phyloP scores from a whole-genome alignment of 2,113 vertebrate species.

The Parotia lawesii region DNA sequence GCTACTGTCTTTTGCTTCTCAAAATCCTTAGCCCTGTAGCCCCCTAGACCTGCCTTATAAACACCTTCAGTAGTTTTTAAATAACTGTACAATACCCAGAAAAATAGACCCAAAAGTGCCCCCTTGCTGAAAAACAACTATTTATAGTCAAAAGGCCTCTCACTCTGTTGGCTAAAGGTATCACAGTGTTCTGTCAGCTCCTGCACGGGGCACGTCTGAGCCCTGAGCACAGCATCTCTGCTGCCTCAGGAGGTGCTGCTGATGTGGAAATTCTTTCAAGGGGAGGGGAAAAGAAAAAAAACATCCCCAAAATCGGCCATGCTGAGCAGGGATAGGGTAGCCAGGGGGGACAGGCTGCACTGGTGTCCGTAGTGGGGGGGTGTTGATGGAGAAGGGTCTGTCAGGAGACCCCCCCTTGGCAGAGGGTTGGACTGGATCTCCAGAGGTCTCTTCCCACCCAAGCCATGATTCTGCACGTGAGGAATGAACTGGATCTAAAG shows the following conservation, averaged over 20 bases:
- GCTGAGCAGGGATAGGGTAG: not conserved
- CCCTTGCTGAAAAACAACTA: slow-evolving; percentile 1
- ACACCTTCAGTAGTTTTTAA: not conserved
- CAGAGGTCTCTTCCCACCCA: not conserved
- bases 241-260: not conserved
- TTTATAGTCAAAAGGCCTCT: slow-evolving; percentile 40
- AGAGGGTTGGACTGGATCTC: not conserved
- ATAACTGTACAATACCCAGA: not conserved
- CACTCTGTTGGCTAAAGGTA: not conserved
- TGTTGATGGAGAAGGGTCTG: not conserved
- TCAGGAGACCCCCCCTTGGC: not conserved
- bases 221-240: not conserved
- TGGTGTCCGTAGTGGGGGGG: accelerated
- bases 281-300: not conserved
- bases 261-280: not conserved
- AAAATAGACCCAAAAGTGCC: slow-evolving; percentile 12
- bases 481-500: accelerated
- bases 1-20: not conserved
- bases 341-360: not conserved
- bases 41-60: not conserved
- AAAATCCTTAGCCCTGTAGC: not conserved
- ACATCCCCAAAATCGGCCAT: accelerated
- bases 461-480: accelerated
- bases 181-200: slow-evolving; percentile 54
- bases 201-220: not conserved